These are phyloP conservation scores for Tragelaphus imberbis DNA, from an alignment of 2,113 vertebrate genomes.

Conservation along the genomic window DNA sequence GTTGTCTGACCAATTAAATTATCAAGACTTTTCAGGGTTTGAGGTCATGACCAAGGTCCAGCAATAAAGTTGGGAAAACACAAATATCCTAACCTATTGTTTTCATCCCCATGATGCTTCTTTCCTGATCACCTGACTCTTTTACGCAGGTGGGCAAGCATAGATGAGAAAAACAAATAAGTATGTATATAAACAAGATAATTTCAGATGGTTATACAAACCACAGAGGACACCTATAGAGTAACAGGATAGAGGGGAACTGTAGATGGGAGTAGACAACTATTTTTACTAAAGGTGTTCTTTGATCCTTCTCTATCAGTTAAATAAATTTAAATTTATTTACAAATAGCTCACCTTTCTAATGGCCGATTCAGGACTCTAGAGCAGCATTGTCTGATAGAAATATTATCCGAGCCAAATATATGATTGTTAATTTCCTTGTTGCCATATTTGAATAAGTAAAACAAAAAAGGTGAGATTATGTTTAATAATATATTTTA, in stretches of 20 bases:
- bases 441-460: not conserved
- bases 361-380: not conserved
- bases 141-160: not conserved
- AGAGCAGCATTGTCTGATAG: not conserved
- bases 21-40: not conserved
- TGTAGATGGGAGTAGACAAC: not conserved
- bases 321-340: not conserved
- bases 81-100: not conserved
- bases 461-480: not conserved
- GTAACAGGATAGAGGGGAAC: not conserved
- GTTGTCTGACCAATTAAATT: not conserved
- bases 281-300: not conserved
- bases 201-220: not conserved
- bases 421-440: not conserved
- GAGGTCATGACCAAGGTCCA: not conserved
- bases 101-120: not conserved
- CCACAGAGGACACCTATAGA: not conserved
- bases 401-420: not conserved
- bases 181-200: not conserved
- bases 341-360: not conserved
- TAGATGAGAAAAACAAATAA: not conserved
- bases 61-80: not conserved
- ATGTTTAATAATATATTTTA: not conserved
- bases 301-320: not conserved
- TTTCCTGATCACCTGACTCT: not conserved